Conservation (phyloP, 2,797 vertebrate species). For the Xiphorhynchus erythropygius region DNA sequence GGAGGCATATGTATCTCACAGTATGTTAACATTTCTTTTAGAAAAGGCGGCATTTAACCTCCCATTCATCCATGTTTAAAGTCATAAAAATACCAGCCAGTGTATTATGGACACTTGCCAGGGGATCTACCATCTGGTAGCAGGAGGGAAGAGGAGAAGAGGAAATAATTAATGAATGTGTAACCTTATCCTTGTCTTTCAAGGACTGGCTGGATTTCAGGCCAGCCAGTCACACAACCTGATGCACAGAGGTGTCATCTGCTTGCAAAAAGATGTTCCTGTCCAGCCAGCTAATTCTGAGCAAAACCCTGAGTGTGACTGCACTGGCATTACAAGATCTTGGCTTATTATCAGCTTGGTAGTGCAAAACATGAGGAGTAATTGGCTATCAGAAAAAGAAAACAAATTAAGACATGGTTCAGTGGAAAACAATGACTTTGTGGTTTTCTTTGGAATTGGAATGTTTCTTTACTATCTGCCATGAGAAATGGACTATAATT, state of each 20-base stretch:
- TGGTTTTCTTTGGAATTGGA: conserved; percentile 12
- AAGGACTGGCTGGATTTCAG: not conserved
- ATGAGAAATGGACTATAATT: conserved; percentile 20
- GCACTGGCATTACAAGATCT: not conserved
- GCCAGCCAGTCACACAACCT: not conserved
- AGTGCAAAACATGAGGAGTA: not conserved
- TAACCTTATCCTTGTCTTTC: not conserved
- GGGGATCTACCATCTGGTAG: not conserved
- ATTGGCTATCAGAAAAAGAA: conserved; percentile 23
- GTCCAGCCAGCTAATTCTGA: not conserved
- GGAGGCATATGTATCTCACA: not conserved
- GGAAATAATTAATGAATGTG: not conserved
- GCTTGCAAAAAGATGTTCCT: not conserved
- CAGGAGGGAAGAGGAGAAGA: not conserved
- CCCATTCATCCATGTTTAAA: not conserved
- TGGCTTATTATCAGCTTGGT: not conserved
- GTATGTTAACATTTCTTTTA: not conserved
- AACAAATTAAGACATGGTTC: conserved; percentile 30
- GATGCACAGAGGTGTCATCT: not conserved
- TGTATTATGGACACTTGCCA: not conserved
- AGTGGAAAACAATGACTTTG: conserved; percentile 24
- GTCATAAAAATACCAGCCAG: not conserved
- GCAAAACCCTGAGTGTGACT: not conserved
- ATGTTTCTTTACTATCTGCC: not conserved
- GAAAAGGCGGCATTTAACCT: rapidly evolving